Evolutionary conservation across 1,140 invertebrate species (phyloP).

Genomic region (Papilio polytes): DNA sequence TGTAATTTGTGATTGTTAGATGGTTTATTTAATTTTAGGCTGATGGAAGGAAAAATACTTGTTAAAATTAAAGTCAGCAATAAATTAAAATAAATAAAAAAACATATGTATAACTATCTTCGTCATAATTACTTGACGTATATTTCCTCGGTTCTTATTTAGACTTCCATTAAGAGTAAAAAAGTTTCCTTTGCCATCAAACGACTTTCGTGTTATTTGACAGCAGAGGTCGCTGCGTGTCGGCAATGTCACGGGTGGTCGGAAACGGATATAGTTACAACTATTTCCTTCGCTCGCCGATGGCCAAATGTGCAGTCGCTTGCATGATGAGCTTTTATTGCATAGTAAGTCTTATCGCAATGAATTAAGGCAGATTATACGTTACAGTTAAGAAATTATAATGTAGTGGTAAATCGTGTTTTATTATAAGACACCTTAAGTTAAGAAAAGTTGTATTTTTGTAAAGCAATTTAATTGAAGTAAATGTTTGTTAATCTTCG

Average conservation of each 20-base stretch:
- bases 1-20: background rate
- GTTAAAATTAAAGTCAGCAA: background rate
- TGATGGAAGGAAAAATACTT: background rate
- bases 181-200: conserved; percentile 31
- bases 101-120: background rate
- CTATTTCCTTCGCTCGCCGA: conserved; percentile 44
- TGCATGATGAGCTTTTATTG: background rate
- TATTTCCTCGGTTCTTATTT: conserved; percentile 28
- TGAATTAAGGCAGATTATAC: background rate
- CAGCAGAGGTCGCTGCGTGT: conserved; percentile 46
- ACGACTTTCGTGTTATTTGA: conserved; percentile 42
- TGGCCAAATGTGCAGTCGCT: conserved; percentile 19
- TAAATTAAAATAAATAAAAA: background rate
- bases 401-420: background rate
- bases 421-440: background rate
- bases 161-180: background rate
- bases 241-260: conserved; percentile 36
- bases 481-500: background rate
- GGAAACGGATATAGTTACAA: conserved; percentile 57
- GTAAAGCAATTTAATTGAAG: background rate
- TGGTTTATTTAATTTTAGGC: background rate
- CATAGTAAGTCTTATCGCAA: background rate
- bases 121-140: background rate
- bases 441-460: background rate
- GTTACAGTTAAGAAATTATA: background rate